A percentile compares a stretch with the other conserved stretches of the same genome.
Evolutionary conservation across 2,888 invertebrate genomes (phyloP).

Genomic region (Mayetiola destructor): DNA sequence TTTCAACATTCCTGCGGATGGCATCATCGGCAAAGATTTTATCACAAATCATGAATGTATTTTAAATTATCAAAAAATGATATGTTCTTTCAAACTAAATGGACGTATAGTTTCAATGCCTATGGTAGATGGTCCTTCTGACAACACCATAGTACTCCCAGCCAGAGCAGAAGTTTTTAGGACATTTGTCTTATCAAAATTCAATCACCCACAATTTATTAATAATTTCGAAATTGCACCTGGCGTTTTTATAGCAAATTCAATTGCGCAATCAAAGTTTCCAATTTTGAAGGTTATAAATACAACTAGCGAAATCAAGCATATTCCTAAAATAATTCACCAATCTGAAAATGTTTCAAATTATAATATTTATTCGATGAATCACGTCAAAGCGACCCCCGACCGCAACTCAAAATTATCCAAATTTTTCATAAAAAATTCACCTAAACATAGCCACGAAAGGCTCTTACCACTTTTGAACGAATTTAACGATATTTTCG

Average conservation of each 20-base stretch:
- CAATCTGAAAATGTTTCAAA: neutral
- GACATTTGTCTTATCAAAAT: neutral
- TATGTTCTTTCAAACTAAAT: neutral
- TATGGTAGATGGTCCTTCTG: neutral
- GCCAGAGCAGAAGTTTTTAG: neutral
- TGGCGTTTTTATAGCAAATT: neutral
- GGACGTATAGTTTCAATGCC: neutral
- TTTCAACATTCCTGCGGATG: neutral
- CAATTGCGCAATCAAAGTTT: neutral
- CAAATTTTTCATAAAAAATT: neutral
- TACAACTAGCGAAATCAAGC: neutral
- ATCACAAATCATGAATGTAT: neutral
- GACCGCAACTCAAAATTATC: neutral
- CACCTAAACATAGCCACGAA: neutral
- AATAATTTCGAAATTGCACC: neutral
- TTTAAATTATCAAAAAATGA: neutral
- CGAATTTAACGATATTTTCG: constrained; percentile 19
- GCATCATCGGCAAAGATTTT: neutral
- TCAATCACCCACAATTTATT: neutral
- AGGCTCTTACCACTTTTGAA: constrained; percentile 13
- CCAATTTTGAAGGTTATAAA: neutral
- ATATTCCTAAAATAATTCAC: neutral
- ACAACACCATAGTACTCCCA: neutral
- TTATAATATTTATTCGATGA: neutral
- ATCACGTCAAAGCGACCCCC: neutral